phyloP scores from a whole-genome alignment of 2,797 vertebrate genomes.

The Chanos chanos region DNA sequence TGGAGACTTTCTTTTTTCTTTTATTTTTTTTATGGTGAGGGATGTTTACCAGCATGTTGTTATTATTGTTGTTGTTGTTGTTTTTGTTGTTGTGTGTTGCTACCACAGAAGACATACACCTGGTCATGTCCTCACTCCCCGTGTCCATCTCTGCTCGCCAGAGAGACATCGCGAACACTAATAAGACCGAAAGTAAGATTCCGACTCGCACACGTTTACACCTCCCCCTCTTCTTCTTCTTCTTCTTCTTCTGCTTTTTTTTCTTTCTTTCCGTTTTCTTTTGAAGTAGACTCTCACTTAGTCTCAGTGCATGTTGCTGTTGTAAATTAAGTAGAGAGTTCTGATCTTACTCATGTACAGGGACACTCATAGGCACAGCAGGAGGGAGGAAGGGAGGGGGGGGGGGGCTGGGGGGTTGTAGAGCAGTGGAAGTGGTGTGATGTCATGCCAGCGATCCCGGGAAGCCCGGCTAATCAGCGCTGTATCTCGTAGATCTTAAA shows the following conservation, averaged over 20 bases:
- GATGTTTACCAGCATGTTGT: no score
- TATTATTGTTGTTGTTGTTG: no score
- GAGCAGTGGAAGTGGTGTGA: not conserved
- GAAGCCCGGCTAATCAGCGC: constrained; percentile 22
- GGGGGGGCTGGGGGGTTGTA: constrained; percentile 1
- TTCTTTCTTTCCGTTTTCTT: not conserved
- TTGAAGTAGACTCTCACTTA: not conserved
- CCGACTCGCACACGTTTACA: constrained; percentile 68
- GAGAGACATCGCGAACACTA: constrained; percentile 80
- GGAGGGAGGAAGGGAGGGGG: not conserved
- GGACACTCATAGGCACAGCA: no score
- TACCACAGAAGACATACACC: constrained; percentile 79
- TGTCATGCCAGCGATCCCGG: not conserved
- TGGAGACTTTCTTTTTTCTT: no score
- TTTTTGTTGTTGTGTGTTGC: constrained; percentile 24
- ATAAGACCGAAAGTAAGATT: constrained; percentile 82
- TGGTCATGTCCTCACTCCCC: constrained; percentile 82
- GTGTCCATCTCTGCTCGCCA: constrained; percentile 80
- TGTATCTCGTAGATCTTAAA: constrained; percentile 81
- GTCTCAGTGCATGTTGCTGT: constrained; percentile 8
- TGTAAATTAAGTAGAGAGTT: not conserved
- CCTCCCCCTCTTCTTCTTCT: constrained; percentile 49
- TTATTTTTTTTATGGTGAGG: no score
- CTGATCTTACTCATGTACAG: not conserved
- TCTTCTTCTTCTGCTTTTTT: not conserved